Evolutionary conservation across 2,888 invertebrate species (phyloP), one percentile per base, ranked within the genome.

Genomic region (Idaea straminata): DNA sequence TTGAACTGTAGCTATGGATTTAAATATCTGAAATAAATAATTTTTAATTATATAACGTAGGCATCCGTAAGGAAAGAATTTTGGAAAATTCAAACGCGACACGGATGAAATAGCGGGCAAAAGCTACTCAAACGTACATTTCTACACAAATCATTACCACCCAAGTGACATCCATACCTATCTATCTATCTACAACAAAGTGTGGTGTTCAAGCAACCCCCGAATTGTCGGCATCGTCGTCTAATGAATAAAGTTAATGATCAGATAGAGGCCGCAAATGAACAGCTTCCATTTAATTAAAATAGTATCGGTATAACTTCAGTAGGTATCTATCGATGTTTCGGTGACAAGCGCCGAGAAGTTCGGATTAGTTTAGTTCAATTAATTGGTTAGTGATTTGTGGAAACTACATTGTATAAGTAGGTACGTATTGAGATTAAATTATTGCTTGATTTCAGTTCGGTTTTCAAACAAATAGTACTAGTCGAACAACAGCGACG

Each of bases 161-260:
- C 47, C 47, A 10, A 47, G 13, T 13, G 47, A 6, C 5, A 47
- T 47, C 10, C 10, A 47, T 47, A 47, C 10, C 47, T 47, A 4
- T 7, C 6, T 10, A 47, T 10, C 47, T 47, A 47, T 47, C 10
- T 47, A 47, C 13, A 47, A 4, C 47, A 4, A 47, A 47, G 47
- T 13, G 13, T 47, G 47, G 62, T 62, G 76, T 72, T 64, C 67
- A 66, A 35, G 62, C 36, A 71, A 72, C 70, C 69, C 69, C 74
- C 74, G 70, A 78, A 76, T 74, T 74, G 76, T 75, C 77, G 72
- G 64, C 47, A 47, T 47, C 47, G 47, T 69, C 73, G 72, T 73
- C 76, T 83, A 85, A 85, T 85, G 81, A 85, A 85, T 81, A 85
- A 85, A 85, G 83, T 85, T 85, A 81, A 83, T 77, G 77, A 83